phyloP scores from a whole-genome alignment of 2,888 invertebrate genomes.

The Thumatha senex region DNA sequence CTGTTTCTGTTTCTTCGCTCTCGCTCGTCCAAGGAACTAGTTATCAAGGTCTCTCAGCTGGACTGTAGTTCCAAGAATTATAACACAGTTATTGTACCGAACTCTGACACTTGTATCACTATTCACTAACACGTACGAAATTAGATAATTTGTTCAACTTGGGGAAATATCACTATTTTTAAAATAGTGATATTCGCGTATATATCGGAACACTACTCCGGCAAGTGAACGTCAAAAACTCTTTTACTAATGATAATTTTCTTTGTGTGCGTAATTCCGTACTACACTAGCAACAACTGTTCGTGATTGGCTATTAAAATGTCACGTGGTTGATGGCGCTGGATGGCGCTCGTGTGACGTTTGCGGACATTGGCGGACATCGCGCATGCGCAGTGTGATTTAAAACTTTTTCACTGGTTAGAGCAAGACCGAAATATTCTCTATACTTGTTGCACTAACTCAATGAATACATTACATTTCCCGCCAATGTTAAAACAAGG shows the following conservation, averaged over 20 bases:
- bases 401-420: slow-evolving; percentile 55
- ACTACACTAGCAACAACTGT: slow-evolving; percentile 59
- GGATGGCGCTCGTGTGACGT: slow-evolving; percentile 49
- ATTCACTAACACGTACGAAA: slow-evolving; percentile 30
- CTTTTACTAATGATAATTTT: slow-evolving; percentile 41
- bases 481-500: slow-evolving; percentile 34
- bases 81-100: slow-evolving; percentile 48
- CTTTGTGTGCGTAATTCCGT: slow-evolving; percentile 48
- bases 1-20: slow-evolving; percentile 66
- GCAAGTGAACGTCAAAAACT: slow-evolving; percentile 57
- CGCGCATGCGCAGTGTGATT: slow-evolving; percentile 66
- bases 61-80: slow-evolving; percentile 76
- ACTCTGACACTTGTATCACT: background rate
- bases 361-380: slow-evolving; percentile 54
- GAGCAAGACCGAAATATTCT: slow-evolving; percentile 38
- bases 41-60: slow-evolving; percentile 83
- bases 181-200: no score
- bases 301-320: slow-evolving; percentile 59
- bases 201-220: slow-evolving; percentile 34
- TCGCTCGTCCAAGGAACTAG: slow-evolving; percentile 80
- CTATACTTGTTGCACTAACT: background rate
- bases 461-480: slow-evolving; percentile 5
- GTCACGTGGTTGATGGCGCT: slow-evolving; percentile 56
- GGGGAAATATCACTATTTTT: no score
- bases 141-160: slow-evolving; percentile 8